A percentile compares a stretch with the other conserved stretches of the same genome.
Conservation (phyloP, 2,797 vertebrate species). For the Chromobotia macracanthus region DNA sequence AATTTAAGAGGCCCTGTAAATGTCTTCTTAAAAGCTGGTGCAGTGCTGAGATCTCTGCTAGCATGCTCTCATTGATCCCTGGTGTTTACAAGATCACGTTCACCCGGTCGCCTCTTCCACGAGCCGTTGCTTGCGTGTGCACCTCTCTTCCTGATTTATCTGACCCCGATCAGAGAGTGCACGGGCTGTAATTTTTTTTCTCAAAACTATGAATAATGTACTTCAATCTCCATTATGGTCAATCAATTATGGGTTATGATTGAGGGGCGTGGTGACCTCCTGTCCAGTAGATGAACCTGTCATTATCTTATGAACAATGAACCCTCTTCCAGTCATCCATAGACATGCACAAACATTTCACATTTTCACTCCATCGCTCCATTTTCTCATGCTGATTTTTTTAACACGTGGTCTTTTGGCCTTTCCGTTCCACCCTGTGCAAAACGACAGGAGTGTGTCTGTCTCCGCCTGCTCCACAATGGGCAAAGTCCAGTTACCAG, state of each 20-base stretch:
- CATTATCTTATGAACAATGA: conserved; percentile 57
- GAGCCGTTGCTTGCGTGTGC: conserved; percentile 43
- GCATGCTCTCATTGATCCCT: conserved; percentile 51
- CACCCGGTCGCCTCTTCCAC: conserved; percentile 50
- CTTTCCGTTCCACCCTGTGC: conserved; percentile 18
- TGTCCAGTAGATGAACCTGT: conserved; percentile 54
- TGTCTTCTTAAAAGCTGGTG: conserved; percentile 60
- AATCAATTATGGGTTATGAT: conserved; percentile 56
- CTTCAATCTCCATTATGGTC: conserved; percentile 52
- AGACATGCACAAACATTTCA: conserved; percentile 29
- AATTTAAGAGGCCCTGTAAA: conserved; percentile 60
- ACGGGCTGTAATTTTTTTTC: conserved; percentile 38
- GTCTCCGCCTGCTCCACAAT: conserved; percentile 22
- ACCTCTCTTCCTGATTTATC: conserved; percentile 59
- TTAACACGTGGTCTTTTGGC: conserved; percentile 11
- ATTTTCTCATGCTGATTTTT: conserved; percentile 17
- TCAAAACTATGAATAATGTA: conserved; percentile 60
- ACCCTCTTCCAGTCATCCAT: background rate
- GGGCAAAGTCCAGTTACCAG: conserved; percentile 55
- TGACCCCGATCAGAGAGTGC: conserved; percentile 58
- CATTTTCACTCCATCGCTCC: conserved; percentile 28
- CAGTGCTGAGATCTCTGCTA: conserved; percentile 57
- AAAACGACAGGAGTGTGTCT: conserved; percentile 22
- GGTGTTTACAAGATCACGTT: conserved; percentile 58
- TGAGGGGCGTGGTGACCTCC: conserved; percentile 53